Conservation (phyloP, 2,113 vertebrate species). For the Taurulus bubalis region DNA sequence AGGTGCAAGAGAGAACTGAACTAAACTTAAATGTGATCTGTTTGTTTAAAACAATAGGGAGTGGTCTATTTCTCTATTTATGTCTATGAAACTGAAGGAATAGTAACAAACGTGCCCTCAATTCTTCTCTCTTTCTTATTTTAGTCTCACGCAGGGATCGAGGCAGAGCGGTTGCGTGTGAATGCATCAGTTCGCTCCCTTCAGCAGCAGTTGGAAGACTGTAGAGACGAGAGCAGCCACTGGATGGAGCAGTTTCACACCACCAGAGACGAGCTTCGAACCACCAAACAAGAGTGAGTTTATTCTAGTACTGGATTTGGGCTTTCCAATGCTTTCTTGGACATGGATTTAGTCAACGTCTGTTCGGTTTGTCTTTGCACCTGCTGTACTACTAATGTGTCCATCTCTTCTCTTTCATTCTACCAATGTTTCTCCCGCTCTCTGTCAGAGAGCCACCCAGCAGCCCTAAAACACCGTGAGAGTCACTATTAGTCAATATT, state of each 20-base stretch:
- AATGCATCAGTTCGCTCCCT: conserved; percentile 86
- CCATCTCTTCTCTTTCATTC: conserved; percentile 50
- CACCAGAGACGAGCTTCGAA: conserved; percentile 89
- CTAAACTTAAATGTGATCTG: neutral
- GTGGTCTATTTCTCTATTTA: neutral
- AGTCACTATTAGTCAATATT: conserved; percentile 51
- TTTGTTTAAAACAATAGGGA: neutral
- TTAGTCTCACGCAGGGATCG: conserved; percentile 89
- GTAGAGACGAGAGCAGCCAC: conserved; percentile 89
- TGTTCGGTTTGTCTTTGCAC: conserved; percentile 33
- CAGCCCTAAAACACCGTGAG: conserved; percentile 73
- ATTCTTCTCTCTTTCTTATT: neutral
- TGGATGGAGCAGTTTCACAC: conserved; percentile 95
- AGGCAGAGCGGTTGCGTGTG: conserved; percentile 90
- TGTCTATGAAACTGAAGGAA: neutral
- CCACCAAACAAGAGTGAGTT: conserved; percentile 90
- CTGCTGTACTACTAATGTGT: conserved; percentile 58
- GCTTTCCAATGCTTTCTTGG: neutral
- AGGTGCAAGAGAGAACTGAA: neutral
- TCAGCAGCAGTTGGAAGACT: conserved; percentile 92
- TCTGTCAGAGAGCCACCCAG: conserved; percentile 68
- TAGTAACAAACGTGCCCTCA: neutral
- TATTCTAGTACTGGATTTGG: neutral
- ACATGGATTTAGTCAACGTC: conserved; percentile 17
- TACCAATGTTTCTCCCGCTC: conserved; percentile 46